Evolutionary conservation across 2,797 vertebrate genomes (phyloP).

Genomic region (Brotula barbata): DNA sequence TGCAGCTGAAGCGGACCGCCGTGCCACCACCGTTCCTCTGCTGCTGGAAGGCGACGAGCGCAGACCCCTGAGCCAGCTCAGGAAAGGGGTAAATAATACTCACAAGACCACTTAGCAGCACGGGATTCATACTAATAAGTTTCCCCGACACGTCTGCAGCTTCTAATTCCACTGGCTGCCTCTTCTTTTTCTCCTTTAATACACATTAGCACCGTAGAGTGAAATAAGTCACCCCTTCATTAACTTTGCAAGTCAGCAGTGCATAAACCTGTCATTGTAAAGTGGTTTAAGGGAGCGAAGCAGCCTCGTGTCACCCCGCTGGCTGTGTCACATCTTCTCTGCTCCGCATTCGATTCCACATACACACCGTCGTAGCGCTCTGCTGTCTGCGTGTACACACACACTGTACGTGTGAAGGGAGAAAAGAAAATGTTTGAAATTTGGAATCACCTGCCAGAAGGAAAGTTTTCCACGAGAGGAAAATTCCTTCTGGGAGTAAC

Average conservation of each 20-base stretch:
- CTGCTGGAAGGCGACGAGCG: slow-evolving; percentile 68
- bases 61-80: slow-evolving; percentile 71
- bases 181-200: slow-evolving; percentile 37
- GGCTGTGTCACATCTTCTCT: not conserved
- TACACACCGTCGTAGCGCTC: not conserved
- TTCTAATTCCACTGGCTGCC: slow-evolving; percentile 18
- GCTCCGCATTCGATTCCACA: not conserved
- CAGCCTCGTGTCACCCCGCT: slow-evolving; percentile 9
- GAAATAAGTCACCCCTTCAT: slow-evolving; percentile 39
- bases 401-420: not conserved
- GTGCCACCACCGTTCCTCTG: slow-evolving; percentile 72
- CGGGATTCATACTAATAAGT: slow-evolving; percentile 31
- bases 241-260: slow-evolving; percentile 25
- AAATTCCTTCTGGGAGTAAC: slow-evolving; percentile 60
- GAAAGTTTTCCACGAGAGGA: slow-evolving; percentile 49
- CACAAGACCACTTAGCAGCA: slow-evolving; percentile 29
- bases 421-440: slow-evolving; percentile 52
- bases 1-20: slow-evolving; percentile 44
- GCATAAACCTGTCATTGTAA: slow-evolving; percentile 7
- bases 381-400: no score
- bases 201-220: slow-evolving; percentile 28
- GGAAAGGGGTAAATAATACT: slow-evolving; percentile 68
- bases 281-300: not conserved
- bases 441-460: slow-evolving; percentile 29
- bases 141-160: slow-evolving; percentile 36